A percentile compares a stretch with the other conserved stretches of the same genome.
phyloP scores from a whole-genome alignment of 1,140 invertebrate genomes.

The Zaprionus capensis region DNA sequence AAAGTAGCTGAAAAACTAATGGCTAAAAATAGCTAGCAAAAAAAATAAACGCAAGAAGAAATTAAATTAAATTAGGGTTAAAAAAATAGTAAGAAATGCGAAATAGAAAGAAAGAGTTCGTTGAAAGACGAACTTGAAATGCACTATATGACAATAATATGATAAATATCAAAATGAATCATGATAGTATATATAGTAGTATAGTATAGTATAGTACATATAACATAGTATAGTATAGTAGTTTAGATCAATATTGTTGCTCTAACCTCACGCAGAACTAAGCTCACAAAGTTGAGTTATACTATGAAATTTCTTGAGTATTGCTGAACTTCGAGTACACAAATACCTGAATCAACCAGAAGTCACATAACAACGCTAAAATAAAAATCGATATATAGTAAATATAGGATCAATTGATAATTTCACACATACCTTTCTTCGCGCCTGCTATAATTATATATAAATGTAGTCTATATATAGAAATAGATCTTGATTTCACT shows the following conservation, averaged over 20 bases:
- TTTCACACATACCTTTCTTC: background rate
- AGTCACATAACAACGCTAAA: conserved; percentile 9
- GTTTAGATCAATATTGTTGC: background rate
- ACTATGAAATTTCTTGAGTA: background rate
- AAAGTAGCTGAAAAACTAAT: background rate
- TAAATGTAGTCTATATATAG: conserved; percentile 9
- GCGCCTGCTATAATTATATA: background rate
- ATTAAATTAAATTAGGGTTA: background rate
- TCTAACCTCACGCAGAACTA: background rate
- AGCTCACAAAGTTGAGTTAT: background rate
- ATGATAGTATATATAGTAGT: background rate
- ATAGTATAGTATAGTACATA: too few species aligned
- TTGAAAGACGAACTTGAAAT: background rate
- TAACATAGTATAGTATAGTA: background rate
- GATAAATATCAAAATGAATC: background rate
- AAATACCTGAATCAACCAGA: background rate
- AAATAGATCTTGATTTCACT: conserved; percentile 15
- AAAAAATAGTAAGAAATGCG: background rate
- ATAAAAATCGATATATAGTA: background rate
- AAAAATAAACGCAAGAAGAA: conserved; percentile 3
- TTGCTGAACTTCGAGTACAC: background rate
- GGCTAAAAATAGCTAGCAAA: conserved; percentile 12
- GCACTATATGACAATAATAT: background rate
- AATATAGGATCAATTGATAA: background rate
- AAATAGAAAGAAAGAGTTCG: background rate